Percentiles rank a stretch among this genome's conserved stretches.
Evolutionary conservation across 2,888 invertebrate species (phyloP).

Genomic region (Pristionchus entomophagus): DNA sequence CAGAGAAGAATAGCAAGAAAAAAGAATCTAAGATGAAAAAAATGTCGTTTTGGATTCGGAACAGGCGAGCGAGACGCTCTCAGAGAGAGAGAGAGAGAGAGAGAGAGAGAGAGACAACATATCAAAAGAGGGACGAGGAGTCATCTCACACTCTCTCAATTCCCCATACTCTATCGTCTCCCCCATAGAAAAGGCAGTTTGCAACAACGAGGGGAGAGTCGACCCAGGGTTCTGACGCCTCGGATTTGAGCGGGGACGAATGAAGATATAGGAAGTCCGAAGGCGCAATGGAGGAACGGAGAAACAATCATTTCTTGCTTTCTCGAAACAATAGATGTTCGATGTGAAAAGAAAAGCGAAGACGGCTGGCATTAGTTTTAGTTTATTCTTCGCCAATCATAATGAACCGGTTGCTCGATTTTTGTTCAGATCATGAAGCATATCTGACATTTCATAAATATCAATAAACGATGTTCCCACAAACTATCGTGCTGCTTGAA

Average conservation of each 20-base stretch:
- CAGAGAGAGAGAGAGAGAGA: not conserved
- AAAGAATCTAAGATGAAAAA: not conserved
- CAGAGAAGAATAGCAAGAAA: not conserved
- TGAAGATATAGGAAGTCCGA: too few species aligned
- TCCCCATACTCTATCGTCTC: not conserved
- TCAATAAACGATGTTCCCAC: too few species aligned
- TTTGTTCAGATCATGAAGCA: too few species aligned
- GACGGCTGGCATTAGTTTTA: too few species aligned
- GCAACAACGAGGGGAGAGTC: not conserved
- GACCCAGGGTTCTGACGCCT: not conserved
- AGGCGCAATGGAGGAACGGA: not conserved
- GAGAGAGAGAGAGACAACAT: constrained; percentile 16
- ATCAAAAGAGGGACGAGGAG: constrained; percentile 30
- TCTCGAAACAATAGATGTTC: not conserved
- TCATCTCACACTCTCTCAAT: not conserved
- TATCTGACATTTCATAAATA: too few species aligned
- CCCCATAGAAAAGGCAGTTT: not conserved
- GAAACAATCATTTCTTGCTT: not conserved
- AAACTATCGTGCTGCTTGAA: too few species aligned
- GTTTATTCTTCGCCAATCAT: too few species aligned
- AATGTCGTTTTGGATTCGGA: not conserved
- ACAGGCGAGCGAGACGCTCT: not conserved
- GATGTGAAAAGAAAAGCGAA: too few species aligned
- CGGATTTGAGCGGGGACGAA: too few species aligned
- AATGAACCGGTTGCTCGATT: too few species aligned